These are phyloP conservation scores for Tubiluchus corallicola DNA, from an alignment of 2,888 invertebrate species.

Conservation along the genomic window DNA sequence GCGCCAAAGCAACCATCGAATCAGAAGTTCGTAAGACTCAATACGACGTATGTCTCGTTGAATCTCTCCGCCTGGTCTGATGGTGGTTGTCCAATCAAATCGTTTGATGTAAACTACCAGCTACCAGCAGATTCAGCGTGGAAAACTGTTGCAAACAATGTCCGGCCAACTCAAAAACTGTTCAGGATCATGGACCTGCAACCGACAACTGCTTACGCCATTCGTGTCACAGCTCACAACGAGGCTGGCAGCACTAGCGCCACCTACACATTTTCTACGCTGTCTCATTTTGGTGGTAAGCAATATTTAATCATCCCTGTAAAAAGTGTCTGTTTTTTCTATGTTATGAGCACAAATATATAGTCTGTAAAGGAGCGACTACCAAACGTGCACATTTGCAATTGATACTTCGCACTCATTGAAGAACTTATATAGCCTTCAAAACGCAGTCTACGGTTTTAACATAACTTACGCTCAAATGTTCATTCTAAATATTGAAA, in stretches of 20 bases:
- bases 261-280: conserved; percentile 39
- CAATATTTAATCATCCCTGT: too few relatives aligned
- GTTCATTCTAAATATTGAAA: too few relatives aligned
- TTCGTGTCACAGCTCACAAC: conserved; percentile 41
- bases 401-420: too few relatives aligned
- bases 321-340: too few relatives aligned
- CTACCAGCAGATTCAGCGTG: conserved; percentile 10
- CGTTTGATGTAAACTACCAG: conserved; percentile 22
- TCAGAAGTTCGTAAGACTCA: conserved; percentile 19
- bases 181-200: conserved; percentile 18
- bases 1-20: conserved; percentile 20
- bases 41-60: conserved; percentile 25
- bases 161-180: conserved; percentile 10
- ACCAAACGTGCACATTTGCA: too few relatives aligned
- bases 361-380: too few relatives aligned
- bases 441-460: too few relatives aligned
- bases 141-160: conserved; percentile 12
- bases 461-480: too few relatives aligned
- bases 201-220: conserved; percentile 24
- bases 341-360: too few relatives aligned
- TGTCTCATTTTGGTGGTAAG: conserved; percentile 35
- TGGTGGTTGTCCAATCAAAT: conserved; percentile 26
- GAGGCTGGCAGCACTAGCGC: conserved; percentile 42
- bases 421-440: too few relatives aligned
- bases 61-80: conserved; percentile 24